These are phyloP conservation scores for Erythrocercus mccallii DNA, from an alignment of 2,113 vertebrate genomes.

Conservation along the genomic window DNA sequence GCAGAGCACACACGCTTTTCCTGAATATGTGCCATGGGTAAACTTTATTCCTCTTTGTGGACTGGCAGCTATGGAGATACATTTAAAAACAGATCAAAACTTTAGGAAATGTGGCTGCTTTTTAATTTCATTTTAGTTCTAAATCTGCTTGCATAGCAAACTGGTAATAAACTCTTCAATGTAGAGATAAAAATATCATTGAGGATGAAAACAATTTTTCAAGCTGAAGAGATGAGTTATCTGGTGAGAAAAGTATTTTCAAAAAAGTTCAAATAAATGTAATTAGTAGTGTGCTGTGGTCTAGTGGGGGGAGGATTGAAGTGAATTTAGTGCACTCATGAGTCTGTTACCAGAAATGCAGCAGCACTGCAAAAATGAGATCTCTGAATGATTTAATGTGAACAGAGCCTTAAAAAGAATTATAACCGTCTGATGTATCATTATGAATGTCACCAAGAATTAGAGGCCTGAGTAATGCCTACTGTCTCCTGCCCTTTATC, in stretches of 20 bases:
- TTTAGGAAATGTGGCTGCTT: neutral
- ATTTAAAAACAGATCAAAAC: conserved; percentile 13
- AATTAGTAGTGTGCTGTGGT: neutral
- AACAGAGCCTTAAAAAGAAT: neutral
- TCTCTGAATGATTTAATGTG: neutral
- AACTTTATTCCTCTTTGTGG: neutral
- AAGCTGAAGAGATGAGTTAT: neutral
- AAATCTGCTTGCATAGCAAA: neutral
- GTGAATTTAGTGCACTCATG: neutral
- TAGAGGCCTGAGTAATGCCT: neutral
- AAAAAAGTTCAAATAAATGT: neutral
- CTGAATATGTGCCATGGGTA: neutral
- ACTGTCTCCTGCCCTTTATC: neutral
- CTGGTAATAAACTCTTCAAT: neutral
- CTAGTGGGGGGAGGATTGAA: neutral
- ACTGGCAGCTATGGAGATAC: neutral
- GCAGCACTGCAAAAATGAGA: neutral
- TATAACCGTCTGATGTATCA: neutral
- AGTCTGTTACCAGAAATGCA: neutral
- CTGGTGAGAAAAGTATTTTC: neutral
- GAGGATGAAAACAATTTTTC: neutral
- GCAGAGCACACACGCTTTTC: neutral
- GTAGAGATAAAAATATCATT: neutral
- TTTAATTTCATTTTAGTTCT: neutral
- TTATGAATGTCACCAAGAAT: neutral